Base-by-base conservation (phyloP, 2,888 invertebrate species). In the Eristalinus sepulchralis region DNA sequence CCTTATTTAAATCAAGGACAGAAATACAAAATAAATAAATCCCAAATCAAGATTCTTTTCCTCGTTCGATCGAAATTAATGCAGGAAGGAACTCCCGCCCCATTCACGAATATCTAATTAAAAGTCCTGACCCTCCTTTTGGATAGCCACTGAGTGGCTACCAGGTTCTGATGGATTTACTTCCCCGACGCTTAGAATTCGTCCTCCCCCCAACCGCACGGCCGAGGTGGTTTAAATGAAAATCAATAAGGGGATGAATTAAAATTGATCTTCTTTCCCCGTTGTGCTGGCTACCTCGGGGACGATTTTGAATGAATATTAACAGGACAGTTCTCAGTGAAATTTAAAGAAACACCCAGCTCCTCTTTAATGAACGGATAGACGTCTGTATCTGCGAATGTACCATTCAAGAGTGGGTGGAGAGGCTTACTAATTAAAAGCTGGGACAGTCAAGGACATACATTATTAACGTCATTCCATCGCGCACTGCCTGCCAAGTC, bases 401-500 rank as follows among this genome's bases (percentile, higher is more conserved):
- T 17, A 5, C 71, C 20, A 71, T 17, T 34, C 33, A 64, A 47
- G 31, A 53, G 6, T 6, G 17, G 17, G 68, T 55, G 60, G 39
- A 66, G 64, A 67, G 63, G 62, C 68, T 83, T 70, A 47, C 82
- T 86, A 86, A 86, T 86, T 86, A 86, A 83, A 86, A 83, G 86
- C 82, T 83, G 83, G 86, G 86, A 86, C 86, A 86, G 78, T 66
- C 70, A 71, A 71, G 78, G 83, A 71, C 86, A 83, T 86, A 83
- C 86, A 86, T 86, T 86, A 86, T 86, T 86, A 86, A 86, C 86
- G 75, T 83, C 83, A 75, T 86, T 75, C 86, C 78, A 71, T 57
- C 57, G 72, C 71, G 86, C 63, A 64, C 78, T 86, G 82, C 66
- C 86, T 83, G 82, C 71, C 70, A 83, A 75, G 84, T 78, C 85